Conservation (phyloP, 1,140 invertebrate genomes). For the Galleria mellonella region DNA sequence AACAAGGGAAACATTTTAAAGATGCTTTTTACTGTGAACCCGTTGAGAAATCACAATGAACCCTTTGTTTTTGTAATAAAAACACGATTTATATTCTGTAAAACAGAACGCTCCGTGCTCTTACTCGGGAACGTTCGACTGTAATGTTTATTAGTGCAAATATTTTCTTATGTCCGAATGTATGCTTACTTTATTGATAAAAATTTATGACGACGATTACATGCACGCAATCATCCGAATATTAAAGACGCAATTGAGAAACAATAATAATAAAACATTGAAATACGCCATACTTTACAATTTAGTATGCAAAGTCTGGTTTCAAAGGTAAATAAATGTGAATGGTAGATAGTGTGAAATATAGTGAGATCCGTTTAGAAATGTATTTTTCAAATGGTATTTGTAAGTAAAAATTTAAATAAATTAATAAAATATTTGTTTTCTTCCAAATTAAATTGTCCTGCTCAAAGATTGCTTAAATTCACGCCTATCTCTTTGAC, state of each 20-base stretch:
- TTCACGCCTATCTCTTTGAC: no score
- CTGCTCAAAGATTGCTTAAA: no score
- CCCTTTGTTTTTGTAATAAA: slow-evolving; percentile 5
- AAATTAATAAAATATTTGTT: no score
- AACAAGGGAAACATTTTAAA: slow-evolving; percentile 9
- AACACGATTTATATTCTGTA: slow-evolving; percentile 8
- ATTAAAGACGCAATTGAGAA: slow-evolving; percentile 32
- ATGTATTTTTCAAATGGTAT: no score
- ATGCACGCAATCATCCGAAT: slow-evolving; percentile 34
- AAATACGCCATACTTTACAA: slow-evolving; percentile 2
- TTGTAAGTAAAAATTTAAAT: no score
- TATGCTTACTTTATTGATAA: slow-evolving; percentile 12
- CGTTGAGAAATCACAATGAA: not conserved
- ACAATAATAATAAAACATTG: slow-evolving; percentile 25
- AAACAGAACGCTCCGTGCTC: not conserved
- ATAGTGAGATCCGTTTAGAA: no score
- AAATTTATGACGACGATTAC: slow-evolving; percentile 35
- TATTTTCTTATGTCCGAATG: slow-evolving; percentile 4
- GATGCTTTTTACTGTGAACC: slow-evolving; percentile 5
- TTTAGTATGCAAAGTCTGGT: not conserved
- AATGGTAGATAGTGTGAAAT: no score
- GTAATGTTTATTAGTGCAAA: slow-evolving; percentile 8
- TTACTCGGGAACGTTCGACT: slow-evolving; percentile 4
- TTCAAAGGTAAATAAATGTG: not conserved
- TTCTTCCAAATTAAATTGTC: no score